phyloP scores from a whole-genome alignment of 2,113 vertebrate species.

The Otocyon megalotis region DNA sequence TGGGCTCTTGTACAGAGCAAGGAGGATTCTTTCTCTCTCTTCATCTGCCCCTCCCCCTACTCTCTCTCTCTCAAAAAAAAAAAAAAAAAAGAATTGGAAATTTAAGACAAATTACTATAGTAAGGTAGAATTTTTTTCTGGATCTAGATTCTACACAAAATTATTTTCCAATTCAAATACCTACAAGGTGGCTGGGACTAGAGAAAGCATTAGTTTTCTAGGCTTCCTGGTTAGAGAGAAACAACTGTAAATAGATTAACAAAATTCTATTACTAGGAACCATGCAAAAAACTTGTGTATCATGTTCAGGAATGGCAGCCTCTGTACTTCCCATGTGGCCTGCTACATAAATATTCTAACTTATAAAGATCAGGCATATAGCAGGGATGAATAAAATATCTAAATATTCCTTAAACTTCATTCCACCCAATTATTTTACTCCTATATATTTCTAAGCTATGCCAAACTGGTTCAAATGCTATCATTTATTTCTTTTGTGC shows the following conservation, averaged over 20 bases:
- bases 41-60: background rate
- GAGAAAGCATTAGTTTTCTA: slow-evolving; percentile 19
- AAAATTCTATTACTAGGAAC: background rate
- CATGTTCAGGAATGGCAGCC: background rate
- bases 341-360: background rate
- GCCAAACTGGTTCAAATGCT: background rate
- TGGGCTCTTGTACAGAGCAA: no score
- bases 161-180: slow-evolving; percentile 46
- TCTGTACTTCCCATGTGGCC: background rate
- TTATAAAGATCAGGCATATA: background rate
- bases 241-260: background rate
- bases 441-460: background rate
- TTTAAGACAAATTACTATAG: background rate
- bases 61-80: background rate
- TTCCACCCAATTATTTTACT: background rate
- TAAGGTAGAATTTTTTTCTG: slow-evolving; percentile 16
- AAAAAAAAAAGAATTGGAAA: background rate
- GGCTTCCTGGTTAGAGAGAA: background rate
- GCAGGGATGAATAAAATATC: background rate
- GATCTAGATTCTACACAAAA: background rate
- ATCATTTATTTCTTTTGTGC: background rate
- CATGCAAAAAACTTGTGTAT: background rate
- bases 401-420: background rate
- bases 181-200: background rate
- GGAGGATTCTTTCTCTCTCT: background rate